A percentile compares a stretch with the other conserved stretches of the same genome.
Evolutionary conservation across 2,113 vertebrate species (phyloP).

Genomic region (Myotis lucifugus): DNA sequence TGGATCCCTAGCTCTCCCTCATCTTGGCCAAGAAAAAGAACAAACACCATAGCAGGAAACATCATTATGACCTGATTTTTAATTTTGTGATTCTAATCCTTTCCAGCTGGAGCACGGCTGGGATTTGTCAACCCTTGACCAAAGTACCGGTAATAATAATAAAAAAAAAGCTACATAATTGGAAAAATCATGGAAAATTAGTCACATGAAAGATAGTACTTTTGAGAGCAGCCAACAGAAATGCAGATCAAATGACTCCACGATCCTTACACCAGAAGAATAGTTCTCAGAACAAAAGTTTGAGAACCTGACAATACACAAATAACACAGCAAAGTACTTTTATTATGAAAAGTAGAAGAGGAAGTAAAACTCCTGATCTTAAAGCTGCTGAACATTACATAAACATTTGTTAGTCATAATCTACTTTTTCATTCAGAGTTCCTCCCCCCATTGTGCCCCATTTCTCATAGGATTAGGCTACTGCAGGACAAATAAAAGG

Average conservation of each 20-base stretch:
- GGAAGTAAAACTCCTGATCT: neutral
- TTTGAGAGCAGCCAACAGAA: constrained; percentile 18
- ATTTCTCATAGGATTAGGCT: neutral
- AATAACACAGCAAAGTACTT: neutral
- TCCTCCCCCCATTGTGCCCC: neutral
- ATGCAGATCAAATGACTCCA: neutral
- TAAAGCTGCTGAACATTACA: neutral
- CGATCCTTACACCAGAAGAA: neutral
- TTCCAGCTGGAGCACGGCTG: neutral
- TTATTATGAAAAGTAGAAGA: neutral
- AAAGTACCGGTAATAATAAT: neutral
- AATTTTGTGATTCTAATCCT: neutral
- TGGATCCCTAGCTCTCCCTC: neutral
- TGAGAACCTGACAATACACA: neutral
- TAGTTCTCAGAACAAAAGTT: neutral
- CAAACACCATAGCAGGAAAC: neutral
- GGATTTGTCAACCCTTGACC: neutral
- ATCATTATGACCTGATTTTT: constrained; percentile 6
- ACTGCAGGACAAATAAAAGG: neutral
- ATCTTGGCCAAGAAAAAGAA: neutral
- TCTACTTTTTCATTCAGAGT: constrained; percentile 6
- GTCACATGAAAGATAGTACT: neutral
- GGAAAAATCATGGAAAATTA: neutral
- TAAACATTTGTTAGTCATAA: constrained; percentile 11
- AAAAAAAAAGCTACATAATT: neutral